Evolutionary conservation across 2,888 invertebrate species (phyloP).

Genomic region (Mellilla xanthometata): DNA sequence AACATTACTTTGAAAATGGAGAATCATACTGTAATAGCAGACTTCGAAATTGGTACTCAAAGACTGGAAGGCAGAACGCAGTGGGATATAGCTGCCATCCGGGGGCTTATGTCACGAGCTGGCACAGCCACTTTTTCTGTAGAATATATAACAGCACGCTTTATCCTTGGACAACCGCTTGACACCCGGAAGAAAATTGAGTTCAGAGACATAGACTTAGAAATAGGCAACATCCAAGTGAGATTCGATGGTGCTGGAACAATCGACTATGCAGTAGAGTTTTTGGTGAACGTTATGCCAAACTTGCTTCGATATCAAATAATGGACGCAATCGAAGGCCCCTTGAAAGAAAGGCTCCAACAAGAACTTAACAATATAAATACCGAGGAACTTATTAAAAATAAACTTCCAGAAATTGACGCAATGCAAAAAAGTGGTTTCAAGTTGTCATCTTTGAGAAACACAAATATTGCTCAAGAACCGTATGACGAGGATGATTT

Average conservation of each 20-base stretch:
- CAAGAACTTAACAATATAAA: conserved; percentile 88
- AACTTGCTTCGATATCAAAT: conserved; percentile 94
- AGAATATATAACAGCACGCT: conserved; percentile 87
- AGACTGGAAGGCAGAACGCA: conserved; percentile 89
- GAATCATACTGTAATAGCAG: conserved; percentile 86
- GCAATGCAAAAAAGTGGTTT: conserved; percentile 77
- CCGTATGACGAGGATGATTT: conserved; percentile 71
- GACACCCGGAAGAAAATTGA: conserved; percentile 88
- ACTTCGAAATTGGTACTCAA: conserved; percentile 90
- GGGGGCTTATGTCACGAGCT: conserved; percentile 86
- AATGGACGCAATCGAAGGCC: conserved; percentile 92
- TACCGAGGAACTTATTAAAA: conserved; percentile 88
- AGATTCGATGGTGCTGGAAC: conserved; percentile 94
- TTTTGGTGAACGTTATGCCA: conserved; percentile 90
- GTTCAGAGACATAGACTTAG: conserved; percentile 89
- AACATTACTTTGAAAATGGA: conserved; percentile 88
- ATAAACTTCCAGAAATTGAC: conserved; percentile 86
- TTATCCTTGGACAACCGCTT: conserved; percentile 88
- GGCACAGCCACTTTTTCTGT: conserved; percentile 90
- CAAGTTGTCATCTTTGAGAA: conserved; percentile 62
- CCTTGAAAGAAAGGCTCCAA: conserved; percentile 88
- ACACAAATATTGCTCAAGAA: conserved; percentile 38
- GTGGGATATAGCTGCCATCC: conserved; percentile 89
- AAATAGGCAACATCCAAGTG: conserved; percentile 92
- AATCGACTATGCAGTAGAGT: conserved; percentile 92